Evolutionary conservation across 2,797 vertebrate species (phyloP).

Genomic region (Macroramphosus scolopax): DNA sequence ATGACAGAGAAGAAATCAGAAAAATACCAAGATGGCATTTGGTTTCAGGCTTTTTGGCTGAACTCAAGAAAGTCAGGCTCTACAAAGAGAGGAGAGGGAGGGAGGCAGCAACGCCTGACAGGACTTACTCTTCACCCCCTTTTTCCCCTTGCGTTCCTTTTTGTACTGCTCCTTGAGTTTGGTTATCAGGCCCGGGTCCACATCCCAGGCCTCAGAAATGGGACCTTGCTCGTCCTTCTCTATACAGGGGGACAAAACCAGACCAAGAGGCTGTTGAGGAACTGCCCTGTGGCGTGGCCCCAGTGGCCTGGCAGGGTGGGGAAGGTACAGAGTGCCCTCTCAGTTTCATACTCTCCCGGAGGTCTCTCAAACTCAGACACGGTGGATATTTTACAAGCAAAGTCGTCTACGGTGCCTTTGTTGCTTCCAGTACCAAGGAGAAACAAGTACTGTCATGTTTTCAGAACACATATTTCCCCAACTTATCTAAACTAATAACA

Average conservation of each 20-base stretch:
- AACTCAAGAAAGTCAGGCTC: constrained; percentile 59
- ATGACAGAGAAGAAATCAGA: constrained; percentile 69
- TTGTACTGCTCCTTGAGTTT: constrained; percentile 99
- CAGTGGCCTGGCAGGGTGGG: constrained; percentile 24
- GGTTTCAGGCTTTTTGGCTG: constrained; percentile 54
- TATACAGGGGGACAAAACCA: constrained; percentile 93
- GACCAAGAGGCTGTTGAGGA: constrained; percentile 77
- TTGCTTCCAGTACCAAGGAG: too few species aligned
- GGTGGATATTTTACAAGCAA: too few species aligned
- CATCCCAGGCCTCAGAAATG: constrained; percentile 97
- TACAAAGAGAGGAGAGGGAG: constrained; percentile 63
- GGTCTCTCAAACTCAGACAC: too few species aligned
- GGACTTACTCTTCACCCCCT: constrained; percentile 99
- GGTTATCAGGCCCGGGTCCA: constrained; percentile 99
- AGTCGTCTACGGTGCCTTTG: too few species aligned
- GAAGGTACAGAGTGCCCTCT: constrained; percentile 11
- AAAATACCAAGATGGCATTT: constrained; percentile 71
- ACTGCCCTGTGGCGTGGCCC: constrained; percentile 40
- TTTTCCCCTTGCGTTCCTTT: constrained; percentile 99
- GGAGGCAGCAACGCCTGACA: constrained; percentile 80
- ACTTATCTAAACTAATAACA: too few species aligned
- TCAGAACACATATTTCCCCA: too few species aligned
- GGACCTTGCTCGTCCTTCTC: constrained; percentile 98
- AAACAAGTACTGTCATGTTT: too few species aligned
- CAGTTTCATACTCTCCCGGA: constrained; percentile 28